These are phyloP conservation scores for Cyclura pinguis DNA, from an alignment of 2,797 vertebrate genomes.

Conservation along the genomic window DNA sequence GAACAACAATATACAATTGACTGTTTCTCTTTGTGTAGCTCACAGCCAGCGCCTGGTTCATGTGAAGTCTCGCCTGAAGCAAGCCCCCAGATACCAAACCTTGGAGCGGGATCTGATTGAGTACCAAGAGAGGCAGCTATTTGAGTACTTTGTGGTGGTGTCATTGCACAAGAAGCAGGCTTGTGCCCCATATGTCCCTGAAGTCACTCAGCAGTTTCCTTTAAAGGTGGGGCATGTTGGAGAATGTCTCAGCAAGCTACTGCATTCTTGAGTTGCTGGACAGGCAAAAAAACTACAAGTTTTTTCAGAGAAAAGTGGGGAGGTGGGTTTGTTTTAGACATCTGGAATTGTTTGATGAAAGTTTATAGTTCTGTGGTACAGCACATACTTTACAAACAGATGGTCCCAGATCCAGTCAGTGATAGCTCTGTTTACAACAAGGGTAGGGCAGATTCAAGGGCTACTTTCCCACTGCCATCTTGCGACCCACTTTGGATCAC, in stretches of 20 bases:
- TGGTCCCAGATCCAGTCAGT: background rate
- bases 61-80: constrained; percentile 83
- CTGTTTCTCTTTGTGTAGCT: constrained; percentile 48
- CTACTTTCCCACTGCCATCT: background rate
- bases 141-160: constrained; percentile 92
- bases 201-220: constrained; percentile 92
- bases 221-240: constrained; percentile 80
- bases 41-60: constrained; percentile 85
- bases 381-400: background rate
- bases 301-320: background rate
- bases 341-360: background rate
- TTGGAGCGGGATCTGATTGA: constrained; percentile 82
- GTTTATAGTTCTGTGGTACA: background rate
- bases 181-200: constrained; percentile 84
- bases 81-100: constrained; percentile 75
- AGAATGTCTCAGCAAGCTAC: background rate
- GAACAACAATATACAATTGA: background rate
- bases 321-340: background rate
- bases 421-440: background rate
- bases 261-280: background rate
- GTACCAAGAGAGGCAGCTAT: constrained; percentile 87
- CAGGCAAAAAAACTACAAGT: background rate
- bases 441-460: background rate
- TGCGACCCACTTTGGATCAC: background rate
- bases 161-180: constrained; percentile 89